Evolutionary conservation across 2,888 invertebrate genomes (phyloP).

Genomic region (Hemicrepidius hirtus): DNA sequence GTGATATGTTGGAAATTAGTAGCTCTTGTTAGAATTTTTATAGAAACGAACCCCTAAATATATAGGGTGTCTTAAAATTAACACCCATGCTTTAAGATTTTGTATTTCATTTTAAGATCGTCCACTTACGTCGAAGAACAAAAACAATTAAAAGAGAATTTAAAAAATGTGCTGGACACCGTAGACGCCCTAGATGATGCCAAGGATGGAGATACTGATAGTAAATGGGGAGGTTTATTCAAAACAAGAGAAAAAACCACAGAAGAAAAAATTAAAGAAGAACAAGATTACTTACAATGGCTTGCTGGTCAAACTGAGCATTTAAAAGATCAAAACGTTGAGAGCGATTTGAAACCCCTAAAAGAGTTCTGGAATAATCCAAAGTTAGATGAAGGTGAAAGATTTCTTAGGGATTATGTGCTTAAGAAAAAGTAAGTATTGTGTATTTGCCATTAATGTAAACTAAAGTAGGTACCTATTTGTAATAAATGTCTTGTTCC

Average conservation of each 20-base stretch:
- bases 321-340: constrained; percentile 76
- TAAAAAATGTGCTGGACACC: constrained; percentile 73
- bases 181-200: too few species aligned
- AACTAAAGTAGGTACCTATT: too few species aligned
- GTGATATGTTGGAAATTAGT: too few species aligned
- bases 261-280: constrained; percentile 73
- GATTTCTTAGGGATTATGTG: constrained; percentile 94
- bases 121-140: constrained; percentile 82
- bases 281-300: constrained; percentile 84
- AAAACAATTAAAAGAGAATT: constrained; percentile 78
- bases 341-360: constrained; percentile 82
- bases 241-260: constrained; percentile 75
- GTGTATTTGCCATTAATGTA: not conserved
- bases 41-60: constrained; percentile 12
- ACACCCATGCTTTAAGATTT: too few species aligned
- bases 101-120: too few species aligned
- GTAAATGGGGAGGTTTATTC: constrained; percentile 75
- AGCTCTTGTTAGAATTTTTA: too few species aligned
- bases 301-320: constrained; percentile 82
- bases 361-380: constrained; percentile 91
- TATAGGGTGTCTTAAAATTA: too few species aligned
- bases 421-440: constrained; percentile 82
- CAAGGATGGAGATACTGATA: constrained; percentile 74
- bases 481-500: constrained; percentile 45
- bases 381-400: constrained; percentile 87